phyloP scores from a whole-genome alignment of 1,140 invertebrate genomes.

The Heliconius hermathena region DNA sequence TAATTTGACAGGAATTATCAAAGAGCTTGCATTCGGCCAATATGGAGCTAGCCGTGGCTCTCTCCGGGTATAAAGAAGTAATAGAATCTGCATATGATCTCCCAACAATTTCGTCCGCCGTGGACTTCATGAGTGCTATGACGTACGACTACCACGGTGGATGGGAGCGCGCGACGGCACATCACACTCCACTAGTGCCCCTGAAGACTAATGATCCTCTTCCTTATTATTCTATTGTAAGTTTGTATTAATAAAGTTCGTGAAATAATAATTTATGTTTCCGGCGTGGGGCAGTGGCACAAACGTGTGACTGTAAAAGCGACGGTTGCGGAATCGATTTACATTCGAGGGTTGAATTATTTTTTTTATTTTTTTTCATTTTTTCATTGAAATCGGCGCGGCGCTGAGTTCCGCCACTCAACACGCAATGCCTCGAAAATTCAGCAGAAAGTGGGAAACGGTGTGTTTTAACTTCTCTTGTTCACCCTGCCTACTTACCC shows the following conservation, averaged over 20 bases:
- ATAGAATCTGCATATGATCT: conserved; percentile 93
- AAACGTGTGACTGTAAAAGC: too few species aligned
- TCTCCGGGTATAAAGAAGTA: conserved; percentile 95
- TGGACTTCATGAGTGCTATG: conserved; percentile 94
- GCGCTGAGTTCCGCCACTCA: too few species aligned
- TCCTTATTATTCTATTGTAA: conserved; percentile 90
- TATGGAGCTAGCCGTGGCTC: conserved; percentile 89
- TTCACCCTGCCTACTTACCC: too few species aligned
- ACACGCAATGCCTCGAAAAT: too few species aligned
- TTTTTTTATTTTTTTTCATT: too few species aligned
- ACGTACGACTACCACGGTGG: conserved; percentile 94
- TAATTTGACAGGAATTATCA: conserved; percentile 86
- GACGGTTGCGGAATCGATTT: too few species aligned
- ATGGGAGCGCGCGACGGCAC: conserved; percentile 91
- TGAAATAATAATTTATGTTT: background rate
- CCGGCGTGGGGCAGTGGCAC: too few species aligned
- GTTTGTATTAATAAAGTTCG: conserved; percentile 56
- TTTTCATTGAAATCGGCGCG: too few species aligned
- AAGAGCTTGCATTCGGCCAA: conserved; percentile 87
- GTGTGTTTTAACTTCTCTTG: too few species aligned
- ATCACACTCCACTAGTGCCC: conserved; percentile 90
- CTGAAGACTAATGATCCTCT: conserved; percentile 82
- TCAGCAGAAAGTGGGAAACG: too few species aligned
- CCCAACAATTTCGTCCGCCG: conserved; percentile 83
- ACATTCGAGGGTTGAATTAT: too few species aligned